A percentile compares a stretch with the other conserved stretches of the same genome.
Conservation (phyloP, 2,888 invertebrate genomes). For the Lasiommata megera region DNA sequence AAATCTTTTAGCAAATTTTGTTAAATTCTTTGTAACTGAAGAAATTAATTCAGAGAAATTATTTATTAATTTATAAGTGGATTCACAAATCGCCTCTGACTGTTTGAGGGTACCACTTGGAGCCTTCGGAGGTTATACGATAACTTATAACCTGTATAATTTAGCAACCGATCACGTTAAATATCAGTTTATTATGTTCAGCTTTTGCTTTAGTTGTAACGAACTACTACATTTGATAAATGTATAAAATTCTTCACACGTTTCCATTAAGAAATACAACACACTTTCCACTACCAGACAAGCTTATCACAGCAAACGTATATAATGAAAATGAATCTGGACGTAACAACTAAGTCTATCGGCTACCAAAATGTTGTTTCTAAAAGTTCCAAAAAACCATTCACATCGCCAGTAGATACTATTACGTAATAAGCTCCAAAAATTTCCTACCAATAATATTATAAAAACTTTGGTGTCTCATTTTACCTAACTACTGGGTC, state of each 20-base stretch:
- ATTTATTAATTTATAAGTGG: too few relatives aligned
- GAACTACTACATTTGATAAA: too few relatives aligned
- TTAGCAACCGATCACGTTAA: too few relatives aligned
- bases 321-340: conserved; percentile 42
- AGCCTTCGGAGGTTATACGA: too few relatives aligned
- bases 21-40: too few relatives aligned
- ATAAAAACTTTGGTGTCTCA: conserved; percentile 70
- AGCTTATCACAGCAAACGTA: conserved; percentile 11
- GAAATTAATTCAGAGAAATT: too few relatives aligned
- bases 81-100: too few relatives aligned
- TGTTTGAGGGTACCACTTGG: too few relatives aligned
- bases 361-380: conserved; percentile 29
- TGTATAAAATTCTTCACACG: neutral
- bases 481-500: conserved; percentile 73
- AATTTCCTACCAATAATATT: conserved; percentile 51
- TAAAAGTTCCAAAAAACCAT: conserved; percentile 16
- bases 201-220: too few relatives aligned
- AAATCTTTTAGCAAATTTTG: too few relatives aligned
- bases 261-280: neutral
- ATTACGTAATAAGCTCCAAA: conserved; percentile 58
- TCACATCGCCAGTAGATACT: conserved; percentile 1
- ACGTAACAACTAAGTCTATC: conserved; percentile 66
- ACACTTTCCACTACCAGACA: neutral
- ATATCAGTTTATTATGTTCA: too few relatives aligned
- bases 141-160: too few relatives aligned